A percentile compares a stretch with the other conserved stretches of the same genome.
Evolutionary conservation across 2,888 invertebrate genomes (phyloP).

Genomic region (Andrena flavipes): DNA sequence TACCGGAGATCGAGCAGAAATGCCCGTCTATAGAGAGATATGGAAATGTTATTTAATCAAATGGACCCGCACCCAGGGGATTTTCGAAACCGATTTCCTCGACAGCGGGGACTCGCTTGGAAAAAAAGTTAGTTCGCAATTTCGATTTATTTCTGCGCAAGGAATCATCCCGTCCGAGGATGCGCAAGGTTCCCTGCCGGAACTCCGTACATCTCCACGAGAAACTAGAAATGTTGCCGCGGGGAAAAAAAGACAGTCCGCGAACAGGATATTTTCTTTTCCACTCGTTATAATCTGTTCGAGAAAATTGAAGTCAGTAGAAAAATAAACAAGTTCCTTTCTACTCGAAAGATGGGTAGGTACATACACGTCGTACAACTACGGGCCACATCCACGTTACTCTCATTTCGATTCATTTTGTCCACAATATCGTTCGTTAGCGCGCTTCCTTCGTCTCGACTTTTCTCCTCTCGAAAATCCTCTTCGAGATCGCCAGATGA

Average conservation of each 20-base stretch:
- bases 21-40: too few species aligned
- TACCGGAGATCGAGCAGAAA: too few species aligned
- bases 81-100: neutral
- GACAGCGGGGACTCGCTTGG: neutral
- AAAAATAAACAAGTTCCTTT: conserved; percentile 52
- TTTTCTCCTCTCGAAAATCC: conserved; percentile 17
- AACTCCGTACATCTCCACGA: neutral
- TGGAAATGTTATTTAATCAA: too few species aligned
- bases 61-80: neutral
- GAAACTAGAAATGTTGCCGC: neutral
- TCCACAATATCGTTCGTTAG: conserved; percentile 62
- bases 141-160: neutral
- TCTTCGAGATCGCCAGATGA: neutral
- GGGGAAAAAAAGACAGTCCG: neutral
- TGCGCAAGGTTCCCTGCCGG: too few species aligned
- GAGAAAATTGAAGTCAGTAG: conserved; percentile 44
- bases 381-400: conserved; percentile 2
- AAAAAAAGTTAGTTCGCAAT: neutral
- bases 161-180: neutral
- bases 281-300: conserved; percentile 35
- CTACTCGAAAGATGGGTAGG: conserved; percentile 15
- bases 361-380: conserved; percentile 7
- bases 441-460: conserved; percentile 28
- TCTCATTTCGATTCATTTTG: conserved; percentile 44
- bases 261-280: conserved; percentile 39